A percentile compares a stretch with the other conserved stretches of the same genome.
Evolutionary conservation across 2,888 invertebrate species (phyloP).

Genomic region (Diogma glabrata): DNA sequence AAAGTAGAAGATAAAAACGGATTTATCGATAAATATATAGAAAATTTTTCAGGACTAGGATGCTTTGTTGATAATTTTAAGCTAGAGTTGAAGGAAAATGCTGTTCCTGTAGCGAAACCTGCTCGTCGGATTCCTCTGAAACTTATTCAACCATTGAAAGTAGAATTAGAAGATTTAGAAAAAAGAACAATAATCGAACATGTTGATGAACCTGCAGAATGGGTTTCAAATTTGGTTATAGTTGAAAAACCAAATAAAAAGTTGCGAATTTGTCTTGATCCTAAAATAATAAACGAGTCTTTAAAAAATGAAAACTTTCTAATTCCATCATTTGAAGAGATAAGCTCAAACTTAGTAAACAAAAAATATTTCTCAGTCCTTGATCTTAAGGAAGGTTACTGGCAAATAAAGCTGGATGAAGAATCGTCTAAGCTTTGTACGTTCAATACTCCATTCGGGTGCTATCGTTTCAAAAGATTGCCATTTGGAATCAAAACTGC

Average conservation of each 20-base stretch:
- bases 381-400: conserved; percentile 17
- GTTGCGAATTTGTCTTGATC: conserved; percentile 13
- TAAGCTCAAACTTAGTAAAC: too few relatives aligned
- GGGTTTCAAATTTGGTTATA: too few relatives aligned
- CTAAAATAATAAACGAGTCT: conserved; percentile 9
- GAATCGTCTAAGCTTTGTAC: too few relatives aligned
- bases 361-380: conserved; percentile 10
- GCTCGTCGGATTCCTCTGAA: conserved; percentile 9
- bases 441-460: too few relatives aligned
- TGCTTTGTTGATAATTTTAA: conserved; percentile 3
- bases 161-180: conserved; percentile 3
- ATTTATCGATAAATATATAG: conserved; percentile 4
- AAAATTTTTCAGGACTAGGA: conserved; percentile 10
- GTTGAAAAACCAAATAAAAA: too few relatives aligned
- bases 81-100: conserved; percentile 8
- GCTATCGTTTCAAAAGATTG: conserved; percentile 13
- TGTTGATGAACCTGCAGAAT: conserved; percentile 10
- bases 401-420: conserved; percentile 17
- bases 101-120: neutral
- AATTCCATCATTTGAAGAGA: conserved; percentile 17
- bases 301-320: too few relatives aligned
- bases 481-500: neutral
- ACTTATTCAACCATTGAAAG: neutral
- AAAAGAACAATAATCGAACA: neutral
- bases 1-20: neutral